Conservation (phyloP, 2,888 invertebrate genomes). For the Anarsia innoxiella region DNA sequence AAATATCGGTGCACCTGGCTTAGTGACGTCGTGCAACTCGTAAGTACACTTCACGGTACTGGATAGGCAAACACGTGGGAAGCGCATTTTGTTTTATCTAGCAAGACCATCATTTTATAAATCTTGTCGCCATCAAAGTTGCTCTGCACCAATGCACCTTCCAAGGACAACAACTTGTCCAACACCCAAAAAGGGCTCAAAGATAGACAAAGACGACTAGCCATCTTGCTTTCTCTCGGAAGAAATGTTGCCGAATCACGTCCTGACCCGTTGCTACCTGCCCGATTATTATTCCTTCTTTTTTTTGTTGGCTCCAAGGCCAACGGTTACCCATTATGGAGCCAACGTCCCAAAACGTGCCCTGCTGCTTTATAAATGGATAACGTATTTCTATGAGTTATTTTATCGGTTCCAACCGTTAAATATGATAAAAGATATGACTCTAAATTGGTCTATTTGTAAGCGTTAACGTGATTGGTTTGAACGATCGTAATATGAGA, state of each 20-base stretch:
- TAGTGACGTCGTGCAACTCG: no score
- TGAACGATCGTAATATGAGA: no score
- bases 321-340: constrained; percentile 26
- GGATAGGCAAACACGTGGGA: no score
- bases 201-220: constrained; percentile 11
- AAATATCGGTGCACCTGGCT: no score
- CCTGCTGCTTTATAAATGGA: constrained; percentile 19
- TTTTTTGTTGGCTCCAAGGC: constrained; percentile 35
- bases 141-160: no score
- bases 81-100: no score
- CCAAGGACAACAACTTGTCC: no score
- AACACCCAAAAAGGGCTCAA: background rate
- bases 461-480: no score
- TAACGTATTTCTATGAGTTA: constrained; percentile 23
- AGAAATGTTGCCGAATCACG: constrained; percentile 34
- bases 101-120: no score
- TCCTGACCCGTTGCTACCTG: constrained; percentile 39
- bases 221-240: constrained; percentile 9
- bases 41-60: no score
- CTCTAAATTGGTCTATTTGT: constrained; percentile 5
- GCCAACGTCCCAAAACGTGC: constrained; percentile 22
- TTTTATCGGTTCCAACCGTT: constrained; percentile 13
- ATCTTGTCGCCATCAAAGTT: no score
- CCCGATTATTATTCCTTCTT: constrained; percentile 24
- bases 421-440: constrained; percentile 5